phyloP scores from a whole-genome alignment of 2,888 invertebrate species.

The Euclidia mi region DNA sequence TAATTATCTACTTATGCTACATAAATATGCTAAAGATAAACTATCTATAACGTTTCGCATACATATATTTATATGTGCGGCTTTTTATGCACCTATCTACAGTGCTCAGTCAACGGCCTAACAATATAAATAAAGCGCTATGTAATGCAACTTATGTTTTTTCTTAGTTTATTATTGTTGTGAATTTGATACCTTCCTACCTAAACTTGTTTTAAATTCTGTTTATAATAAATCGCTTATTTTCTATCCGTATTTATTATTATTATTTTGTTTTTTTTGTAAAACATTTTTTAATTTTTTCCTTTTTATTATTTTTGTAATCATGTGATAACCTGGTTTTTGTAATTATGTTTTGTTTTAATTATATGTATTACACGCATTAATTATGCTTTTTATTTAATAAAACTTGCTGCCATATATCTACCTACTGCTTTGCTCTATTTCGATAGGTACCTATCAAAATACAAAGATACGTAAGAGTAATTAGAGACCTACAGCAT shows the following conservation, averaged over 20 bases:
- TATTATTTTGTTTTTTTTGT: slow-evolving; percentile 9
- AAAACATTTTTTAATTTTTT: slow-evolving; percentile 4
- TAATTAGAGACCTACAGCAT: too few relatives aligned
- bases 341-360: slow-evolving; percentile 46
- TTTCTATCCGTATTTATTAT: slow-evolving; percentile 25
- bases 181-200: slow-evolving; percentile 10
- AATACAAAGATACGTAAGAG: too few relatives aligned
- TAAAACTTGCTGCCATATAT: slow-evolving; percentile 5
- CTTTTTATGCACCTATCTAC: slow-evolving; percentile 49
- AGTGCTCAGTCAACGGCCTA: slow-evolving; percentile 58
- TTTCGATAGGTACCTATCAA: too few relatives aligned
- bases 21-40: slow-evolving; percentile 59
- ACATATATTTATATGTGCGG: slow-evolving; percentile 32
- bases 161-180: slow-evolving; percentile 37
- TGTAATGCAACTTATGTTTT: slow-evolving; percentile 25
- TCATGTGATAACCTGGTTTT: slow-evolving; percentile 32
- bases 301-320: slow-evolving; percentile 18
- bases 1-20: slow-evolving; percentile 46
- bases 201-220: neutral
- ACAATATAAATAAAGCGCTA: slow-evolving; percentile 44
- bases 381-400: slow-evolving; percentile 50
- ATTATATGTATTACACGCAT: slow-evolving; percentile 47
- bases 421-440: too few relatives aligned
- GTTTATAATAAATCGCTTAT: neutral
- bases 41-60: slow-evolving; percentile 40